A percentile compares a stretch with the other conserved stretches of the same genome.
Conservation (phyloP, 2,113 vertebrate genomes). For the Columba janthina region DNA sequence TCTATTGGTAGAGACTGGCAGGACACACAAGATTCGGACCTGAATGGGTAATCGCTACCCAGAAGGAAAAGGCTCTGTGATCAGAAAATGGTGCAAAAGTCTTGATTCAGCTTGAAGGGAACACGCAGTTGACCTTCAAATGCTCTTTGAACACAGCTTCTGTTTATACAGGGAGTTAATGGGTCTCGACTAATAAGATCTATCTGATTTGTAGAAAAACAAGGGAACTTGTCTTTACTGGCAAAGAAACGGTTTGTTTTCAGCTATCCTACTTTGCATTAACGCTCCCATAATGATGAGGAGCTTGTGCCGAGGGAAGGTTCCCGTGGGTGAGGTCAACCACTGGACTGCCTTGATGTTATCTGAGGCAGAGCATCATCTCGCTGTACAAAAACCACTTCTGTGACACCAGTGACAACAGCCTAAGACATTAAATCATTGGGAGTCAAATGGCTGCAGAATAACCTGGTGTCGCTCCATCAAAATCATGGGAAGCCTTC, state of each 20-base stretch:
- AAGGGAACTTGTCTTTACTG: not conserved
- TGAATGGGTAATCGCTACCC: not conserved
- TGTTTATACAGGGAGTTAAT: not conserved
- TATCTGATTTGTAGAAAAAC: not conserved
- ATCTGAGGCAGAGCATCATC: not conserved
- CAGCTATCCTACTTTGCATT: not conserved
- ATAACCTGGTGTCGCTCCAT: not conserved
- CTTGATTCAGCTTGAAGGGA: not conserved
- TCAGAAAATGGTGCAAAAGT: not conserved
- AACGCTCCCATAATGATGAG: not conserved
- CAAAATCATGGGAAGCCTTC: not conserved
- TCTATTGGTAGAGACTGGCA: not conserved
- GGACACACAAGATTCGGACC: not conserved
- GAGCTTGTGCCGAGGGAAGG: not conserved
- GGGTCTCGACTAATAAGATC: not conserved
- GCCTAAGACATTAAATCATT: not conserved
- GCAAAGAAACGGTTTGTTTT: not conserved
- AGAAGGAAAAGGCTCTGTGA: not conserved
- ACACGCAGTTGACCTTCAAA: not conserved
- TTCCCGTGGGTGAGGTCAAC: not conserved
- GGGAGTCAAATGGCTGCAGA: not conserved
- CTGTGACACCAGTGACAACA: not conserved
- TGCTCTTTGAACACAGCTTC: not conserved
- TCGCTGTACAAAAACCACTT: not conserved
- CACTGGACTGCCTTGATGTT: not conserved